A percentile compares a stretch with the other conserved stretches of the same genome.
Evolutionary conservation across 1,140 invertebrate species (phyloP).

Genomic region (Leptinotarsa texana): DNA sequence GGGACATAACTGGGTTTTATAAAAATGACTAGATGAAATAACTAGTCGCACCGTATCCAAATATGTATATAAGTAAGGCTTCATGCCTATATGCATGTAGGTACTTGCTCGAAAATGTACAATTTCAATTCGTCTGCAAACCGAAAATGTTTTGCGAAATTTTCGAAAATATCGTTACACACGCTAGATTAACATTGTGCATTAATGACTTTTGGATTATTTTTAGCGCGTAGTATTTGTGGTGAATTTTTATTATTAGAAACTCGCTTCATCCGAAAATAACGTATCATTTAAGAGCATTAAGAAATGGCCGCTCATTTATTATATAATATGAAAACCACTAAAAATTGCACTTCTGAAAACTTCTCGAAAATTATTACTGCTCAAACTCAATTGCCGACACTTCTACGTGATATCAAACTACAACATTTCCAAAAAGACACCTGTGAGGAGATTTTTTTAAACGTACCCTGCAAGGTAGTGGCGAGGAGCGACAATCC

Average conservation of each 20-base stretch:
- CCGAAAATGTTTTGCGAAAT: no score
- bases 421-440: conserved; percentile 14
- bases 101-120: conserved; percentile 44
- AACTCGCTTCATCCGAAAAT: conserved; percentile 46
- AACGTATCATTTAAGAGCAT: conserved; percentile 44
- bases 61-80: conserved; percentile 51
- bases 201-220: conserved; percentile 33
- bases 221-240: conserved; percentile 44
- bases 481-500: conserved; percentile 53
- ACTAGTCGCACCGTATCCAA: conserved; percentile 40
- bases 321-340: conserved; percentile 43
- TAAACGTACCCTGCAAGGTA: conserved; percentile 54
- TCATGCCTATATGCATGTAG: conserved; percentile 48
- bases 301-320: conserved; percentile 37
- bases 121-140: conserved; percentile 8
- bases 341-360: neutral
- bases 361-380: neutral
- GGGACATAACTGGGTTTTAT: conserved; percentile 4
- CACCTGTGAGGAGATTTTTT: conserved; percentile 22
- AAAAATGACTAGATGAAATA: neutral
- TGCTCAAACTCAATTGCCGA: neutral
- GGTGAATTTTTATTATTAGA: conserved; percentile 49
- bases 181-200: neutral
- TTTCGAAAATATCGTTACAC: neutral
- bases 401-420: conserved; percentile 4